Evolutionary conservation across 2,888 invertebrate genomes (phyloP), one percentile per base, ranked within the genome.

Genomic region (Nezara viridula): DNA sequence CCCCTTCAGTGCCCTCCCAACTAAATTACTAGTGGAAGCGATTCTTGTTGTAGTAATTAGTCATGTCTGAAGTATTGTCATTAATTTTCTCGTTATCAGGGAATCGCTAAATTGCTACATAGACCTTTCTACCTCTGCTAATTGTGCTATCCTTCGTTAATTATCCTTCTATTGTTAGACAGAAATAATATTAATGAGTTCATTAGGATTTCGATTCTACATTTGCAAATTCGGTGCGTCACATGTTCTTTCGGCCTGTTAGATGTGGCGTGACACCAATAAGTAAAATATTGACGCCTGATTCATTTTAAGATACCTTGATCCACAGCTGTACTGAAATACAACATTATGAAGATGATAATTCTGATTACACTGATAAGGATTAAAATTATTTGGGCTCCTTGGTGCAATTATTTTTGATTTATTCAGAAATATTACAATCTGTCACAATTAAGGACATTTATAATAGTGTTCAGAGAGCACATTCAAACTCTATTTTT

Each of bases 181-280:
- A 73, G 32, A 73, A 60, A 32, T 73, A 73, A 73, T 73, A 73
- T 73, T 73, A 73, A 73, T 73, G 66, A 73, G 66, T 73, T 73
- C 66, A 73, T 73, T 73, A 73, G 66, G 32, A 73, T 73, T 37
- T 37, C 66, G 37, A 73, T 37, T 73, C 32, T 73, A 27, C 27
- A 27, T 73, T 73, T 37, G 37, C 66, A 73, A 73, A 73, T 27
- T 7, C 66, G 32, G 32, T 66, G 66, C 9, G 60, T 60, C 66
- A 73, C 66, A 37, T 73, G 66, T 73, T 60, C 32, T 73, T 32
- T 73, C 32, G 7, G 32, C 10, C 32, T 2, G 14, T 32, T 66
- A 32, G 66, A 66, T 32, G 32, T 66, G 32, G 32, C 32, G 32
- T 37, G 32, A 66, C 16, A 32, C 32, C 32, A 32, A 60, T n/a